Evolutionary conservation across 2,113 vertebrate species (phyloP).

Genomic region (Pao palembangensis): DNA sequence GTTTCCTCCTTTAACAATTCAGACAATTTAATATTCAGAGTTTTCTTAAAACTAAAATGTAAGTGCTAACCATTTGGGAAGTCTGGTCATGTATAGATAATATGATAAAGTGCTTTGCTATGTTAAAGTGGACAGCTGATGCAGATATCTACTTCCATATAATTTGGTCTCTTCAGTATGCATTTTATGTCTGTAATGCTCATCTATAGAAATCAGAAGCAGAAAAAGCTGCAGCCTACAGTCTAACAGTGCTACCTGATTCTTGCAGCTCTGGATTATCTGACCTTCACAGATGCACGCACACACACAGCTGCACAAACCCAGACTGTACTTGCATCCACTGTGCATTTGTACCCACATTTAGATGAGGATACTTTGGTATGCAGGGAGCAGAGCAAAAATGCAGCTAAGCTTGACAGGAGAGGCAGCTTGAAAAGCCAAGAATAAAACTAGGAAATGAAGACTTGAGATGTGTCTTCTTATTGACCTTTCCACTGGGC

Average conservation of each 20-base stretch:
- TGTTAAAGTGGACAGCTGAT: too few species aligned
- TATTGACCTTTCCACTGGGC: conserved; percentile 59
- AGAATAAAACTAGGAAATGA: conserved; percentile 72
- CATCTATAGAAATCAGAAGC: conserved; percentile 35
- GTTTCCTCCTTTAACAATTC: conserved; percentile 8
- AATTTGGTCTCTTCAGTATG: too few species aligned
- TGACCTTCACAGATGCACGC: conserved; percentile 43
- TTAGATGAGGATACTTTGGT: conserved; percentile 42
- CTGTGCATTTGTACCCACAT: conserved; percentile 2
- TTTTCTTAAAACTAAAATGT: not conserved
- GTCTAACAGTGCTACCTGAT: conserved; percentile 40
- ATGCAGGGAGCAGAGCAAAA: conserved; percentile 53
- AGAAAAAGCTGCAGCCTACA: conserved; percentile 32
- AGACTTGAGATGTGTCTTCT: conserved; percentile 61
- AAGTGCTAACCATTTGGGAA: too few species aligned
- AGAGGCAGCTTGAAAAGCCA: conserved; percentile 62
- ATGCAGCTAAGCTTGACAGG: conserved; percentile 62
- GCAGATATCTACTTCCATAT: too few species aligned
- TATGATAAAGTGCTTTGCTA: too few species aligned
- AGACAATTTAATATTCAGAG: conserved; percentile 3
- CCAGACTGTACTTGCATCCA: not conserved
- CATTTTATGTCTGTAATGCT: too few species aligned
- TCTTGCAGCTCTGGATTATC: conserved; percentile 26
- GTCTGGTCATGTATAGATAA: too few species aligned
- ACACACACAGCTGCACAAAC: conserved; percentile 1